Base-by-base conservation (phyloP, 1,140 invertebrate species). In the Drosophila sp. region DNA sequence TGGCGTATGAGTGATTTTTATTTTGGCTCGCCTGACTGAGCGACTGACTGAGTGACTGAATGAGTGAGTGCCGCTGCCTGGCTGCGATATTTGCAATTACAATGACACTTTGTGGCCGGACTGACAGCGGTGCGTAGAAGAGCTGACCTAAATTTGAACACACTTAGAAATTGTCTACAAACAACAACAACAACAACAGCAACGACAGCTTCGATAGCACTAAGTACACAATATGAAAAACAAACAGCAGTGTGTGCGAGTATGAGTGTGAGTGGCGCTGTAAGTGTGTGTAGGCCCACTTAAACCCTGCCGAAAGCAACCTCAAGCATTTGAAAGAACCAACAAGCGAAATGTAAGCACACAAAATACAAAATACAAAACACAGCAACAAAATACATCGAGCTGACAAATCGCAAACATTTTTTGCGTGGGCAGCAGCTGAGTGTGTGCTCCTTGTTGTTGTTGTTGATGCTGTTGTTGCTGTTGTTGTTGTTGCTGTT, bases 71-170 rank as follows among this genome's bases (percentile, higher is more conserved):
- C 79, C 73, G 63, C 63, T 64, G 75, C 64, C 58, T 76, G 38
- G 69, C 72, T 87, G 54, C 70, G 80, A 83, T 89, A 90, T 90
- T 90, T 90, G 87, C 87, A 90, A 90, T 90, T 90, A 90, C 87
- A 90, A 90, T 90, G 87, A 90, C 87, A 90, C 81, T 80, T 71
- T 67, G 73, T 78, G 66, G 61, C 36, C 61, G 50, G 34, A 11
- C 61, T 61, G 46, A 40, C 46, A 53, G 48, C 36, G 25, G 76
- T 82, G 83, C 78, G 83, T 76, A 76, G 66, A 72, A 56, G 67
- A 66, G 69, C 54, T 90, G 87, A 90, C 87, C 87, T 57, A 90
- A 90, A 90, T 90, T 90, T 73, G 56, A 74, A 75, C 72, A 87
- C 82, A 87, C 82, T 82, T 90, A 90, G 81, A 90, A 86, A 90